These are phyloP conservation scores for Eucera pruinosa DNA, from an alignment of 2,888 invertebrate genomes.

Conservation along the genomic window DNA sequence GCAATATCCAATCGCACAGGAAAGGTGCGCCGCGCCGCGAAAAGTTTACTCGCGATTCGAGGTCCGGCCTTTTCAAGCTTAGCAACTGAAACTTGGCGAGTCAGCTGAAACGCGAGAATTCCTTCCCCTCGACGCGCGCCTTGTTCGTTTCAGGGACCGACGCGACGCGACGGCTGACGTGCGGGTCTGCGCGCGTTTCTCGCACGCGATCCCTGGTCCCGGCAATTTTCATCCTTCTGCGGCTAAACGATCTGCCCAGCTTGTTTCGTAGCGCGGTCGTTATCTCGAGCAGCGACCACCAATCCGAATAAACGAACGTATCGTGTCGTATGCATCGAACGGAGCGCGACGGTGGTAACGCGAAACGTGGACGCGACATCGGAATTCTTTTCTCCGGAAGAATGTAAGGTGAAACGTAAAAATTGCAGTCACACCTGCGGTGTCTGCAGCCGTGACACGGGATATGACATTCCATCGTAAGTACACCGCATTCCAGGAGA, in stretches of 20 bases:
- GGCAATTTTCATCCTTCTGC: background rate
- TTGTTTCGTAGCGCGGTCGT: background rate
- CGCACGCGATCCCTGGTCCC: slow-evolving; percentile 40
- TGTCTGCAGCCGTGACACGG: slow-evolving; percentile 39
- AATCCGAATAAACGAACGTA: background rate
- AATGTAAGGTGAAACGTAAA: slow-evolving; percentile 29
- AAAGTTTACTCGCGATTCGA: slow-evolving; percentile 45
- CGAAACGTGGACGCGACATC: background rate
- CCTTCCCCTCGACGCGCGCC: slow-evolving; percentile 66
- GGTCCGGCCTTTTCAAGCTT: slow-evolving; percentile 39
- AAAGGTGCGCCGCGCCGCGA: slow-evolving; percentile 45
- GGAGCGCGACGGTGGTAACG: background rate
- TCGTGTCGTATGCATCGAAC: background rate
- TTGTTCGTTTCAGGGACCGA: slow-evolving; percentile 57
- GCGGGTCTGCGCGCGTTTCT: slow-evolving; percentile 30
- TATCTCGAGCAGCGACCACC: no score
- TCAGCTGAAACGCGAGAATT: slow-evolving; percentile 69
- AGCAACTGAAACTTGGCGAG: slow-evolving; percentile 57
- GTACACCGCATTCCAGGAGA: slow-evolving; percentile 53
- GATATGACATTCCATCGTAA: slow-evolving; percentile 51
- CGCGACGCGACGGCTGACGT: slow-evolving; percentile 63
- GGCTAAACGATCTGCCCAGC: background rate
- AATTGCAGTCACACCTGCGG: slow-evolving; percentile 54
- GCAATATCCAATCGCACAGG: slow-evolving; percentile 34
- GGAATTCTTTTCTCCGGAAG: slow-evolving; percentile 16